Conservation (phyloP, 2,888 invertebrate species). For the Balanococcus diminutus region DNA sequence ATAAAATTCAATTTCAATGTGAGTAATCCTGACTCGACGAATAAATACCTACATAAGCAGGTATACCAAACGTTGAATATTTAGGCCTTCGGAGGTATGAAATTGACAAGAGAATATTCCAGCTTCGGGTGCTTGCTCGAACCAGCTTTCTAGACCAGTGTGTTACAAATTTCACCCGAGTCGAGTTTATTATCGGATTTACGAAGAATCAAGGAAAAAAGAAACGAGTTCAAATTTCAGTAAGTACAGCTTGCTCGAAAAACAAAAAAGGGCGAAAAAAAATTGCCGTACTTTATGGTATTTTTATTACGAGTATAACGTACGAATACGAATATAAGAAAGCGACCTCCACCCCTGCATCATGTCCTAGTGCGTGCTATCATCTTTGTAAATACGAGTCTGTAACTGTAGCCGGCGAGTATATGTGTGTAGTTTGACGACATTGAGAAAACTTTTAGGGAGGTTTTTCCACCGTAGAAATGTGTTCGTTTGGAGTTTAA, state of each 20-base stretch:
- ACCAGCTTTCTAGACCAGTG: neutral
- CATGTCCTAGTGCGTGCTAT: neutral
- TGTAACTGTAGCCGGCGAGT: neutral
- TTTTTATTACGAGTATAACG: constrained; percentile 8
- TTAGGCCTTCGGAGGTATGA: too few species aligned
- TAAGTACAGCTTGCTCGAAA: neutral
- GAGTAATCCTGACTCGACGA: too few species aligned
- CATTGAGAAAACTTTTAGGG: neutral
- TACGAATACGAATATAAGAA: neutral
- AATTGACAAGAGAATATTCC: neutral
- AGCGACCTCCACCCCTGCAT: neutral
- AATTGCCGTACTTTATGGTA: constrained; percentile 3
- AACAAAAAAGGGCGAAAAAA: neutral
- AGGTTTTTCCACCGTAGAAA: neutral
- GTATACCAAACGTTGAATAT: too few species aligned
- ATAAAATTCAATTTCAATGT: too few species aligned
- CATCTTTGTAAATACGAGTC: too few species aligned
- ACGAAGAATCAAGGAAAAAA: neutral
- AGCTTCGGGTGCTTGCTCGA: neutral
- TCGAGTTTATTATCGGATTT: neutral
- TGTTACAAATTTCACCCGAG: neutral
- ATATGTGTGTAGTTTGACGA: neutral
- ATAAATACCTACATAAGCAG: too few species aligned
- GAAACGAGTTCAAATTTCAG: neutral
- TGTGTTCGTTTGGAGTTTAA: neutral